A percentile compares a stretch with the other conserved stretches of the same genome.
These are phyloP conservation scores for Rhea americana DNA, from an alignment of 2,113 vertebrate genomes.

Conservation along the genomic window DNA sequence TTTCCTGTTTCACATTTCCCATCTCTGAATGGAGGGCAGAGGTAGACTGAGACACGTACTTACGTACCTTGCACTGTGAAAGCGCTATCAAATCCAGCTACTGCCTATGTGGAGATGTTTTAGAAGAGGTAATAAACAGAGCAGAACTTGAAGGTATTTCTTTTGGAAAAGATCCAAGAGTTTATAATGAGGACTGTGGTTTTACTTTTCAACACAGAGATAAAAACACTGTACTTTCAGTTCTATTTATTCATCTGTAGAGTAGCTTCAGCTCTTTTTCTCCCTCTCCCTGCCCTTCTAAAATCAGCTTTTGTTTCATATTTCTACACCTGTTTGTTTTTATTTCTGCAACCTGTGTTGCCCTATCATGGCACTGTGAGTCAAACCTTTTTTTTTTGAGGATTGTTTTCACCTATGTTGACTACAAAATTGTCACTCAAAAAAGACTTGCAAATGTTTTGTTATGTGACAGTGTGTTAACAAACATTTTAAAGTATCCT, in stretches of 20 bases:
- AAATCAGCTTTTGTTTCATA: not conserved
- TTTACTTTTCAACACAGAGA: not conserved
- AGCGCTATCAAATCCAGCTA: not conserved
- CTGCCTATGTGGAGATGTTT: not conserved
- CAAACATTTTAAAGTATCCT: not conserved
- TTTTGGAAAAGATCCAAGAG: slow-evolving; percentile 8
- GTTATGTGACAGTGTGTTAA: slow-evolving; percentile 30
- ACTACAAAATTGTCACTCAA: slow-evolving; percentile 1
- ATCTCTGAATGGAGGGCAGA: not conserved
- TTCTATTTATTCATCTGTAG: not conserved
- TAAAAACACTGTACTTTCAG: not conserved
- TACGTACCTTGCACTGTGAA: not conserved
- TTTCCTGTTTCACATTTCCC: not conserved
- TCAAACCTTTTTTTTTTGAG: not conserved
- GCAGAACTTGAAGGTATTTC: slow-evolving; percentile 18
- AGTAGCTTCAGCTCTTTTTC: not conserved
- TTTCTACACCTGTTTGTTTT: no score
- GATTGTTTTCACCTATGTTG: not conserved
- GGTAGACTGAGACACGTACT: not conserved
- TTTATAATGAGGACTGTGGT: slow-evolving; percentile 15
- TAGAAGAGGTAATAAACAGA: not conserved
- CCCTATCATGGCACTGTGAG: not conserved
- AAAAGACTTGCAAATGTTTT: slow-evolving; percentile 10
- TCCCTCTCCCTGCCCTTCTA: not conserved
- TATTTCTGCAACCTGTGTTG: slow-evolving; percentile 39